Evolutionary conservation across 2,113 vertebrate species (phyloP).

Genomic region (Carlito syrichta): DNA sequence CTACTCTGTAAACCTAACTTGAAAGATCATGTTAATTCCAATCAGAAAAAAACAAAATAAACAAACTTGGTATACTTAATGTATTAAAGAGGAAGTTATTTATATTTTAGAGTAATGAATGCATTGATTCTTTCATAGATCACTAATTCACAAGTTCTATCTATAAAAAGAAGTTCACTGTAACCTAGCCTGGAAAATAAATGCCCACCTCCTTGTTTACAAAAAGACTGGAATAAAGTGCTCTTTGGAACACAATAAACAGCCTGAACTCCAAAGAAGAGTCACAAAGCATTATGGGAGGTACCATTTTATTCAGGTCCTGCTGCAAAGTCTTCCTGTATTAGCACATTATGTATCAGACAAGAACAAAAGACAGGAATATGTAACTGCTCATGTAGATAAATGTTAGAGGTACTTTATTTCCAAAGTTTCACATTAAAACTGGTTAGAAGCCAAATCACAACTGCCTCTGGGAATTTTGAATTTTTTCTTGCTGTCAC

Average conservation of each 20-base stretch:
- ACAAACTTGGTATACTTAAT: neutral
- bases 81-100: constrained; percentile 4
- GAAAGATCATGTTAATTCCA: neutral
- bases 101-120: constrained; percentile 11
- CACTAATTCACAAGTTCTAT: neutral
- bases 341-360: neutral
- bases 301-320: neutral
- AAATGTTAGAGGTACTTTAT: neutral
- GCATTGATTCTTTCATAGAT: neutral
- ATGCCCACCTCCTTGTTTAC: neutral
- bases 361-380: neutral
- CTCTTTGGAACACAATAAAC: neutral
- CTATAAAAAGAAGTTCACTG: neutral
- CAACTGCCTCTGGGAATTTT: neutral
- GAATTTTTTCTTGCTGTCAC: neutral
- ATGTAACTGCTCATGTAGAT: neutral
- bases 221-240: neutral
- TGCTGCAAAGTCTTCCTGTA: neutral
- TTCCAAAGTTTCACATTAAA: constrained; percentile 12
- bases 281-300: neutral
- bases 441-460: constrained; percentile 22
- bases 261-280: neutral
- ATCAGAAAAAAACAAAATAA: neutral
- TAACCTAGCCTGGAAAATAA: constrained; percentile 9
- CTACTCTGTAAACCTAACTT: neutral